These are phyloP conservation scores for Timandra comae DNA, from an alignment of 2,888 invertebrate genomes.

Conservation along the genomic window DNA sequence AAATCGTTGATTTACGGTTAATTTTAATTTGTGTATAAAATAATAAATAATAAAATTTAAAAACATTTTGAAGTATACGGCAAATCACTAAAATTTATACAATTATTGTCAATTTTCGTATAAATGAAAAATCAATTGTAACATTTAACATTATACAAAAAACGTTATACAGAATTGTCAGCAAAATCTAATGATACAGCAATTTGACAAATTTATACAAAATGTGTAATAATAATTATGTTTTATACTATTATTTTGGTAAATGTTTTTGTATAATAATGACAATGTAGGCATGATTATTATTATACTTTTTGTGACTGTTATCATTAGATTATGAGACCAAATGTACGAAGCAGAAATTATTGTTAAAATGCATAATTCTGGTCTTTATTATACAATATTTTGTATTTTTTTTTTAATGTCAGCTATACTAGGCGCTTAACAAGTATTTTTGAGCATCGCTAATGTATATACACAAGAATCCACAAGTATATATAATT, in stretches of 20 bases:
- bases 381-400: constrained; percentile 50
- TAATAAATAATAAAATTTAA: constrained; percentile 6
- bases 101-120: constrained; percentile 53
- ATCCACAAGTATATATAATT: constrained; percentile 56
- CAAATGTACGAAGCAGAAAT: constrained; percentile 28
- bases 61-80: constrained; percentile 6
- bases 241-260: no score
- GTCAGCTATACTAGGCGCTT: constrained; percentile 70
- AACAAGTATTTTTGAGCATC: constrained; percentile 67
- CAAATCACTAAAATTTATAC: constrained; percentile 21
- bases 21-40: constrained; percentile 11
- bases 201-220: no score
- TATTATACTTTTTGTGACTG: no score
- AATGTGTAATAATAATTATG: no score
- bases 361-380: constrained; percentile 51
- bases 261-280: no score
- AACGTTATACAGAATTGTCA: no score
- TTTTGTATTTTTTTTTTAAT: constrained; percentile 37
- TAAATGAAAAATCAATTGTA: constrained; percentile 20
- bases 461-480: constrained; percentile 59
- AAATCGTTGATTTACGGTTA: constrained; percentile 45
- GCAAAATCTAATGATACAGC: constrained; percentile 1
- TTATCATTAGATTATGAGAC: constrained; percentile 9
- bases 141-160: background rate
- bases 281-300: no score